Conservation (phyloP, 2,888 invertebrate species). For the Dilophus febrilis region DNA sequence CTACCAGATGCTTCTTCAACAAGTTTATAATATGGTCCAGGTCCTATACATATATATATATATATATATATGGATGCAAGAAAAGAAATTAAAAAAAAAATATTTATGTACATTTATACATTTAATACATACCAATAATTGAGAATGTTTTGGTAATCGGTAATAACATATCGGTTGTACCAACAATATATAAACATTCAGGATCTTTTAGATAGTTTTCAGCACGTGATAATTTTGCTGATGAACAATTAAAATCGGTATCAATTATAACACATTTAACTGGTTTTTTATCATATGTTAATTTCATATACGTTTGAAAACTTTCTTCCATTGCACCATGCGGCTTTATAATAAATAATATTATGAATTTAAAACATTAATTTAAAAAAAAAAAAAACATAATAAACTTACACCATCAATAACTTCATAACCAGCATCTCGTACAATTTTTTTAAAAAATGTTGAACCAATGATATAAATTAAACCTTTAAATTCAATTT, state of each 20-base stretch:
- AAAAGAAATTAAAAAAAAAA: no score
- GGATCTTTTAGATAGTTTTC: conserved; percentile 26
- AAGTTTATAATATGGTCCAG: conserved; percentile 14
- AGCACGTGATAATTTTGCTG: conserved; percentile 28
- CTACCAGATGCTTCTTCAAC: conserved; percentile 25
- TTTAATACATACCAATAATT: conserved; percentile 29
- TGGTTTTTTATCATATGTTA: conserved; percentile 16
- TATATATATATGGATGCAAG: no score
- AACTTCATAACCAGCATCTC: conserved; percentile 28
- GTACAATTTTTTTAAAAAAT: conserved; percentile 22
- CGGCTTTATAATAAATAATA: background rate
- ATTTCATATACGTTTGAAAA: conserved; percentile 8
- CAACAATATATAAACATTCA: conserved; percentile 29
- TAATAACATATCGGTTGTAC: conserved; percentile 28
- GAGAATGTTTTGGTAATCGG: conserved; percentile 19
- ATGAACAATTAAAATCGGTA: conserved; percentile 28
- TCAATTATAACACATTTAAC: conserved; percentile 33
- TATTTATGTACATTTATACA: no score
- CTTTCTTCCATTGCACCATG: background rate
- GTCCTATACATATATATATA: no score
- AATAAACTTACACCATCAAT: conserved; percentile 25
- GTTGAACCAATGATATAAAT: conserved; percentile 27
- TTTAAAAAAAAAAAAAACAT: no score
- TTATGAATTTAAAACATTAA: background rate
- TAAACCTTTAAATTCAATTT: conserved; percentile 27